These are phyloP conservation scores for Crypturellus tataupa DNA, from an alignment of 2,797 vertebrate species.

Conservation along the genomic window DNA sequence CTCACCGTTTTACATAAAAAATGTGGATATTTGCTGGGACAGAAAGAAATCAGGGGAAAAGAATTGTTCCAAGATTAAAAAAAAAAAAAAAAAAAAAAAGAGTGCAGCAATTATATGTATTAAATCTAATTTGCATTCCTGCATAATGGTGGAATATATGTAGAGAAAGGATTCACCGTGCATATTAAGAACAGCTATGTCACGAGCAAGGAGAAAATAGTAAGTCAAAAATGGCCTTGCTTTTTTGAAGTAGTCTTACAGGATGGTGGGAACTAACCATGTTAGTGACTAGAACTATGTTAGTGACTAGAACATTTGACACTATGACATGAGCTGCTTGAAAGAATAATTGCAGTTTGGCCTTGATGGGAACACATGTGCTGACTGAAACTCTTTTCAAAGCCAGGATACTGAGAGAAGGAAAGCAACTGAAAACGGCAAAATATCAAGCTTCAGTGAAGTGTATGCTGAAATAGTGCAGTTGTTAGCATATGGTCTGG, in stretches of 20 bases:
- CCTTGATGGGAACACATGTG: background rate
- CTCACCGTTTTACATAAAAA: background rate
- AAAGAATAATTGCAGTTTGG: constrained; percentile 19
- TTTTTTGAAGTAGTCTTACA: constrained; percentile 41
- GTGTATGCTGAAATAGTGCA: background rate
- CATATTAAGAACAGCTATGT: constrained; percentile 50
- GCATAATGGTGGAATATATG: constrained; percentile 38
- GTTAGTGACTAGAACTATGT: background rate
- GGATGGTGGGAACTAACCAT: constrained; percentile 43
- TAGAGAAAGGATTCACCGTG: constrained; percentile 38
- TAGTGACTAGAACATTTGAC: constrained; percentile 48
- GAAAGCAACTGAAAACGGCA: background rate
- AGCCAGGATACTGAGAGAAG: background rate
- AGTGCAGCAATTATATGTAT: constrained; percentile 25
- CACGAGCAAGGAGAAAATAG: constrained; percentile 65
- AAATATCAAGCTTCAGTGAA: background rate
- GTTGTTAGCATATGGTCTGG: background rate
- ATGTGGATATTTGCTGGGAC: background rate
- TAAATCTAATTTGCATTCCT: constrained; percentile 58
- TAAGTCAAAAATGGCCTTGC: constrained; percentile 69
- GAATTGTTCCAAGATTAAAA: background rate
- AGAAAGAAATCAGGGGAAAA: background rate
- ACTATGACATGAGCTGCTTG: constrained; percentile 22
- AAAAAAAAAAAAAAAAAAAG: background rate
- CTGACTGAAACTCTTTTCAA: background rate